A percentile compares a stretch with the other conserved stretches of the same genome.
Evolutionary conservation across 2,888 invertebrate genomes (phyloP).

Genomic region (Anthrax anthrax): DNA sequence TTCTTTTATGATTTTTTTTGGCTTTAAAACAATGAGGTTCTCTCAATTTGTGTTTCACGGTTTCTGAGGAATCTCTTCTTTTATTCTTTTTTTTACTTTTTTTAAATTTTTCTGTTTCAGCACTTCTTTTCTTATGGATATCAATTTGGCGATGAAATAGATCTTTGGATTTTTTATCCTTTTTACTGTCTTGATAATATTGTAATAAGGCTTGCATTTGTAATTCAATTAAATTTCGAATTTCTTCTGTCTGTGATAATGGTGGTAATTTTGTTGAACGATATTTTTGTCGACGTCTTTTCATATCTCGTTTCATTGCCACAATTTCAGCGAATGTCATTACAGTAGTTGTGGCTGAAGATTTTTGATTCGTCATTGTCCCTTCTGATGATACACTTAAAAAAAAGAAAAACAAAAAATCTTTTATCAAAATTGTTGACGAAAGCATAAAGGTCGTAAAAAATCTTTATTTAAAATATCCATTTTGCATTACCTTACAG

Average conservation of each 20-base stretch:
- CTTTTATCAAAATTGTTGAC: not conserved
- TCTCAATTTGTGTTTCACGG: too few relatives aligned
- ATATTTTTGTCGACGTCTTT: constrained; percentile 21
- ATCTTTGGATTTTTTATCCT: too few relatives aligned
- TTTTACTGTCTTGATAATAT: too few relatives aligned
- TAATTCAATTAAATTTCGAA: constrained; percentile 24
- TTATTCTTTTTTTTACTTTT: too few relatives aligned
- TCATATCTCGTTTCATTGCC: constrained; percentile 22
- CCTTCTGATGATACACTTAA: not conserved
- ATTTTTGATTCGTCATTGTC: constrained; percentile 8
- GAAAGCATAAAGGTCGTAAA: not conserved
- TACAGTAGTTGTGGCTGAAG: too few relatives aligned
- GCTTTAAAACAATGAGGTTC: too few relatives aligned
- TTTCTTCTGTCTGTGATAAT: constrained; percentile 26
- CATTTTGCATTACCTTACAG: constrained; percentile 16
- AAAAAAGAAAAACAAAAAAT: not conserved
- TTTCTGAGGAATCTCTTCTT: too few relatives aligned
- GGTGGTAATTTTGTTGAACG: constrained; percentile 20
- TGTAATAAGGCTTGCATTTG: constrained; percentile 29
- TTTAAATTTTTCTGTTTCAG: too few relatives aligned
- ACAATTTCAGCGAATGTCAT: constrained; percentile 25
- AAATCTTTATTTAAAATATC: not conserved
- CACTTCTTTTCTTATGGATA: too few relatives aligned
- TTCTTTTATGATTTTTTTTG: too few relatives aligned
- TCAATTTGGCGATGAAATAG: too few relatives aligned